Conservation (phyloP, 2,113 vertebrate genomes). For the Carassius gibelio region DNA sequence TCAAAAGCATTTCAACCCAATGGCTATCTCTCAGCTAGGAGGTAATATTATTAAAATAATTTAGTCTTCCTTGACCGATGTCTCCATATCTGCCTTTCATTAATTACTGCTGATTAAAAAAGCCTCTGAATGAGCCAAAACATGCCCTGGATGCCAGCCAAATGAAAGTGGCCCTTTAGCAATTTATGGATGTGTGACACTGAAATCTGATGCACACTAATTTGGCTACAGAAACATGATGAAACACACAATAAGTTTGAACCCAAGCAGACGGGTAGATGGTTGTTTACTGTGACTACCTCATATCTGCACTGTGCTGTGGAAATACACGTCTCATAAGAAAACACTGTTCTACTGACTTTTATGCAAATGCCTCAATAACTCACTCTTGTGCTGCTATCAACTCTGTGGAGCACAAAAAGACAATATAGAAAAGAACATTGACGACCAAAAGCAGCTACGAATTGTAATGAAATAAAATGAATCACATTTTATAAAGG, state of each 20-base stretch:
- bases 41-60: conserved; percentile 2
- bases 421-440: too few species aligned
- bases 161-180: conserved; percentile 43
- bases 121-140: conserved; percentile 12
- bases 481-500: too few species aligned
- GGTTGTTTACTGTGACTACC: background rate
- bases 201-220: background rate
- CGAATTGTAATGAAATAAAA: too few species aligned
- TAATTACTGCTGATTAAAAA: conserved; percentile 60
- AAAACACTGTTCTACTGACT: background rate
- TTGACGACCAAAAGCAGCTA: too few species aligned
- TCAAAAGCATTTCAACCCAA: background rate
- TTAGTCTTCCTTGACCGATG: conserved; percentile 46
- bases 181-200: conserved; percentile 33
- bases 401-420: background rate
- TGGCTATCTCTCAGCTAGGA: background rate
- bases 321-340: background rate
- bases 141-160: conserved; percentile 49
- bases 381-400: background rate
- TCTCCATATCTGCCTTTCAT: conserved; percentile 54
- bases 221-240: background rate
- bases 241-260: background rate
- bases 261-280: background rate
- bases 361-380: background rate
- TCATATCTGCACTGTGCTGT: background rate